Evolutionary conservation across 2,888 invertebrate species (phyloP), one percentile per base, ranked within the genome.

Genomic region (Gnatocerus cornutus): DNA sequence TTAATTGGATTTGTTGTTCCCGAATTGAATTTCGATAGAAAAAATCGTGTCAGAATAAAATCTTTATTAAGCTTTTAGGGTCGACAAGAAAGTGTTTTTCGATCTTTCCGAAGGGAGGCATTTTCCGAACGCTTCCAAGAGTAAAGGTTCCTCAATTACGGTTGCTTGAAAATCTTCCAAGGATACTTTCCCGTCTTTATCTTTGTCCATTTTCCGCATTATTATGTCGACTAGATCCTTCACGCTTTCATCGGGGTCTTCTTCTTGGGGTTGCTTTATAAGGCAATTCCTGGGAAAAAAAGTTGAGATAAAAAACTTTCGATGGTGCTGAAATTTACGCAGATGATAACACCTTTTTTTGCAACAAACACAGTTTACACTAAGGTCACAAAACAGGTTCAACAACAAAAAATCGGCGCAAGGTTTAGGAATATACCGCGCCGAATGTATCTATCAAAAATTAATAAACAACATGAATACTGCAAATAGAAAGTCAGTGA

Each of bases 111-210:
- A 88, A 0, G 94, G 94, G 9, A 94, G 85, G 76, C 93, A 92
- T 73, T 90, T 89, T 0, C 94, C 94, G 66, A 95, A 89, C 33
- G 91, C 90, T 82, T 94, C 92, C 55, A 95, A 79, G 27, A 94
- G 83, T n/a, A 91, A 85, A 0, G 92, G 91, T 39, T 92, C 92
- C 68, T 87, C 87, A 21, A 84, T 76, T 0, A 94, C 91, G 0
- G 92, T 88, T 9, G 85, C 81, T 43, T 87, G 86, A 79, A 91
- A 94, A 80, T 93, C 93, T 4, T 88, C 85, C 71, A 89, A 88
- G 7, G 91, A 92, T 6, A 94, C 90, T 62, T 90, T 87, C 0
- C 93, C 93, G 79, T 94, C 94, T 72, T 90, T 88, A 79, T 95
- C 94, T 6, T 87, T 79, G 78, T 94, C 94, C 86, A 94, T 88